Conservation (phyloP, 2,888 invertebrate genomes). For the Diplazon laetatorius region DNA sequence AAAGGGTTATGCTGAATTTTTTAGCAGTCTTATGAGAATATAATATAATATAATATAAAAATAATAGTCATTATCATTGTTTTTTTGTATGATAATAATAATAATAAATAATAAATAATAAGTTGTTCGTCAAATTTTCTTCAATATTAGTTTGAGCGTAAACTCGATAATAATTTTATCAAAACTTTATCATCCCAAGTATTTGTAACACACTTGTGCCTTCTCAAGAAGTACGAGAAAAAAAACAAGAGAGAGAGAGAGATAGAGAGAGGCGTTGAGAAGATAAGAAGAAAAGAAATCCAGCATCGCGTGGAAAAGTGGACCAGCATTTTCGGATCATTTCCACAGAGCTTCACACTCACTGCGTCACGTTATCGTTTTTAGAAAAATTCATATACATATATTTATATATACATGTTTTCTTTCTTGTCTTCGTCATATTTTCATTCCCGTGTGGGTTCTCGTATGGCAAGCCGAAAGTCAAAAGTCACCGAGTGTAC, state of each 20-base stretch:
- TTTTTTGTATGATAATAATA: too few species aligned
- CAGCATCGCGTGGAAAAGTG: slow-evolving; percentile 42
- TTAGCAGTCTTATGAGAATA: too few species aligned
- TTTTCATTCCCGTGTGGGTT: slow-evolving; percentile 29
- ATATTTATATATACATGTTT: too few species aligned
- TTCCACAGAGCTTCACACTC: slow-evolving; percentile 55
- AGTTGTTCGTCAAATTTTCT: background rate
- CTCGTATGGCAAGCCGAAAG: slow-evolving; percentile 19
- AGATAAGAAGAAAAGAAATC: slow-evolving; percentile 27
- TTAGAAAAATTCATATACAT: too few species aligned
- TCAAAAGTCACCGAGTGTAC: slow-evolving; percentile 52
- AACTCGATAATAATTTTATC: background rate
- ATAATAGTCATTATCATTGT: too few species aligned
- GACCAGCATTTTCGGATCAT: slow-evolving; percentile 52
- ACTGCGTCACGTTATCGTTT: slow-evolving; percentile 43
- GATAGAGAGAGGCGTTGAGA: slow-evolving; percentile 65
- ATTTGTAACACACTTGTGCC: slow-evolving; percentile 67
- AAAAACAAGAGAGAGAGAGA: too few species aligned
- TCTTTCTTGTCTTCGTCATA: too few species aligned
- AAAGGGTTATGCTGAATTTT: too few species aligned
- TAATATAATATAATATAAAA: too few species aligned
- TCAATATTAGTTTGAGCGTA: background rate
- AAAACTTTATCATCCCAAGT: background rate
- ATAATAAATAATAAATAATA: background rate
- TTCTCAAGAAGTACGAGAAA: slow-evolving; percentile 59